A percentile compares a stretch with the other conserved stretches of the same genome.
phyloP scores from a whole-genome alignment of 2,888 invertebrate species.

The Melieria crassipennis region DNA sequence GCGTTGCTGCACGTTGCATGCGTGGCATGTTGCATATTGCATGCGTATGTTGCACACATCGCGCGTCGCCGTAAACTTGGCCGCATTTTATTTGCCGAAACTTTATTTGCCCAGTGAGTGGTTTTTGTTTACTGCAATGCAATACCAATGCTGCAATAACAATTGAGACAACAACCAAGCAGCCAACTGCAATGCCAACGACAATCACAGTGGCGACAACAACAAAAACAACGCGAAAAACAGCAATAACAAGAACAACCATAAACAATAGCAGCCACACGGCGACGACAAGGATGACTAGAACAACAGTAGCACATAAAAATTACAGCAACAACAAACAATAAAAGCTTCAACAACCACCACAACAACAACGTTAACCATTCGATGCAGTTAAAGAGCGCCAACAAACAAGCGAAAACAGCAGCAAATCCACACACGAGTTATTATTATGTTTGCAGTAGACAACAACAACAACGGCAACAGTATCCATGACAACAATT shows the following conservation, averaged over 20 bases:
- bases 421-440: no score
- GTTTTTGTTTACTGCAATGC: constrained; percentile 30
- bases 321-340: constrained; percentile 2
- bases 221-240: neutral
- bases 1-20: no score
- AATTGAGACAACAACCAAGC: neutral
- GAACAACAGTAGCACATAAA: constrained; percentile 17
- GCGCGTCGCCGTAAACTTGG: no score
- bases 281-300: neutral
- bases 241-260: neutral
- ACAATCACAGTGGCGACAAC: neutral
- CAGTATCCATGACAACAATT: neutral
- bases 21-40: no score
- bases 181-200: neutral
- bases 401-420: no score
- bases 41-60: no score
- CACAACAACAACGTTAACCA: no score
- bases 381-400: no score
- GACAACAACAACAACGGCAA: constrained; percentile 31
- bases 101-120: constrained; percentile 46
- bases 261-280: neutral
- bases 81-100: constrained; percentile 36
- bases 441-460: neutral
- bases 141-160: neutral
- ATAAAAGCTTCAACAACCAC: constrained; percentile 23